Evolutionary conservation across 2,113 vertebrate species (phyloP), one percentile per base, ranked within the genome.

Genomic region (Felis catus): DNA sequence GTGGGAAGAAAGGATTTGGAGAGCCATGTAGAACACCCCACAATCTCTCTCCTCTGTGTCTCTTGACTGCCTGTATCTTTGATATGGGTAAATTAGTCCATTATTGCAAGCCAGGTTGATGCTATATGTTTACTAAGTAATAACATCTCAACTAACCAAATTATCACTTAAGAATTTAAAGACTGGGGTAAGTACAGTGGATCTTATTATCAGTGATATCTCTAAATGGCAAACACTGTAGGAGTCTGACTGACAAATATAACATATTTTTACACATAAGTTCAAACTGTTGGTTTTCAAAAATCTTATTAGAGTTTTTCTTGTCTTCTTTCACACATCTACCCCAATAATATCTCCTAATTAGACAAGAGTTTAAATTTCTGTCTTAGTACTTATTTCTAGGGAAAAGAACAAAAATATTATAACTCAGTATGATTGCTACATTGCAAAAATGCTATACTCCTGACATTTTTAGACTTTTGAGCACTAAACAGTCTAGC

Each of bases 81-180:
- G 66, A 78, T 51, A 74, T 0, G 5, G 5, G 14, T 29, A 71
- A 84, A 70, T 65, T 11, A 81, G 13, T 21, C 19, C 41, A 31
- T 91, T 76, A 16, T 71, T 74, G 1, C 1, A 76, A 53, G 1
- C 86, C 33, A 41, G 7, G 96, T 82, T 73, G 23, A 70, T 36
- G 10, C 3, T 61, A 4, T 4, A 12, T 58, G 58, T 65, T 96
- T 16, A 9, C 7, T 83, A 25, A 87, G 23, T 58, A 63, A 39
- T 89, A 93, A 76, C 81, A 85, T 81, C 55, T 86, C 33, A 97
- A 95, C 73, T 4, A 45, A 90, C 29, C 21, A 5, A 53, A 27
- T 48, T 48, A 74, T 66, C 36, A 48, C 33, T 89, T 80, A 65
- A 88, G 8, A 45, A 90, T 87, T 93, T 89, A 82, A 95, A 91